Evolutionary conservation across 2,797 vertebrate species (phyloP), one percentile per base, ranked within the genome.

Genomic region (Danio aesculapii): DNA sequence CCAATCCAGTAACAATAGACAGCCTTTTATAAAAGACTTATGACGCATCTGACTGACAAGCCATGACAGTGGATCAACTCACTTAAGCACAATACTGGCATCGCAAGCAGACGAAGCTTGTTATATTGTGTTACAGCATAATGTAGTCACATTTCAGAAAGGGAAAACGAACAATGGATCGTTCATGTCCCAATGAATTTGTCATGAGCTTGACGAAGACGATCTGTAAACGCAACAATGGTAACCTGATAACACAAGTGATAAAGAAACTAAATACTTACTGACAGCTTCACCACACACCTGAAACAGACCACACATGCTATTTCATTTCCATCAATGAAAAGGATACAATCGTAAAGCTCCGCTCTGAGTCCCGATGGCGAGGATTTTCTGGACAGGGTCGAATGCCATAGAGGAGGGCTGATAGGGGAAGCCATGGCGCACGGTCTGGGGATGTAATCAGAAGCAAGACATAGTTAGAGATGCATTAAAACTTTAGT

Each of bases 301-400:
- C 77, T 79, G 75, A 83, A 83, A 84, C n/a, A 39, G 16, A 85
- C 12, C 41, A 63, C 44, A 66, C 67, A 57, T 11, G 46, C 30
- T 49, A 49, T 68, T 11, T 62, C 1, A 61, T n/a, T 74, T 55
- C 30, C 16, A 66, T 21, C 17, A 12, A 30, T 67, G 86, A 53
- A 95, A 97, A 99, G 98, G 98, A 99, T 99, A 99, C 98, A 99
- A 93, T 92, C 98, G 94, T 85, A 99, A 93, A 86, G 97, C 96
- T 90, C 98, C 97, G 72, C 92, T 96, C 91, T 98, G 97, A 86
- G 97, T 98, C 85, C 98, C 98, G 1, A 99, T 89, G 84, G 97
- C 97, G 91, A 99, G 91, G 86, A 99, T 98, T 95, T 99, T 99
- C 96, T 99, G 98, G 83, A 99, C 98, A 0, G 98, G 97, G 95